Percentiles rank a stretch among this genome's conserved stretches.
Evolutionary conservation across 1,140 invertebrate genomes (phyloP).

Genomic region (Aphaenogaster ashmeadi): DNA sequence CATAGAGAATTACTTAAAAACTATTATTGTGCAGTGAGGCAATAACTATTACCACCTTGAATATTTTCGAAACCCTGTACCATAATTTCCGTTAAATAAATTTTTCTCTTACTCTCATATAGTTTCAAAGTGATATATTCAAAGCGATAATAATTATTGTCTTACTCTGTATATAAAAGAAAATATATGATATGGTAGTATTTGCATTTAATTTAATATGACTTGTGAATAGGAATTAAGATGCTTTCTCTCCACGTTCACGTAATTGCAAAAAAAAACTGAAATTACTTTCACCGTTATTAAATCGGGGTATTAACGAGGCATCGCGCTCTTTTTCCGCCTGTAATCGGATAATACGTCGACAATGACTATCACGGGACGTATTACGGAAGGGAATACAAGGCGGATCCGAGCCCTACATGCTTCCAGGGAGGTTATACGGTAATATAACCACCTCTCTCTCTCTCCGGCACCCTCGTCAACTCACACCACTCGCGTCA

Average conservation of each 20-base stretch:
- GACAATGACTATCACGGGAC: slow-evolving; percentile 71
- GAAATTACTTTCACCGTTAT: slow-evolving; percentile 58
- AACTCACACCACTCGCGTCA: slow-evolving; percentile 44
- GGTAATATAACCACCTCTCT: slow-evolving; percentile 60
- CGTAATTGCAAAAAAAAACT: neutral
- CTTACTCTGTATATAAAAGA: neutral
- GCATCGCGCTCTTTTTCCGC: slow-evolving; percentile 75
- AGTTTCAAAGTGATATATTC: no score
- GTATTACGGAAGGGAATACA: slow-evolving; percentile 56
- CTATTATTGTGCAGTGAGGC: neutral
- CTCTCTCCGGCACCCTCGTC: slow-evolving; percentile 68
- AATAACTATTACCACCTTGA: no score
- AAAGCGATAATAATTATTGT: no score
- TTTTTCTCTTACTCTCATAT: no score
- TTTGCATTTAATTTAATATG: slow-evolving; percentile 2
- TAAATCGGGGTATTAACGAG: slow-evolving; percentile 42
- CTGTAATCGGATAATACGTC: slow-evolving; percentile 77
- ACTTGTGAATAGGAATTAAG: neutral
- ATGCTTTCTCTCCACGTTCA: neutral
- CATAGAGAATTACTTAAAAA: neutral
- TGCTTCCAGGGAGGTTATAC: slow-evolving; percentile 46
- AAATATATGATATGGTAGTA: neutral
- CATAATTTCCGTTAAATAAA: no score
- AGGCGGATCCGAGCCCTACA: slow-evolving; percentile 60
- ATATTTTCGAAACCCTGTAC: no score